phyloP scores from a whole-genome alignment of 2,888 invertebrate species.

The Encarsia formosa region DNA sequence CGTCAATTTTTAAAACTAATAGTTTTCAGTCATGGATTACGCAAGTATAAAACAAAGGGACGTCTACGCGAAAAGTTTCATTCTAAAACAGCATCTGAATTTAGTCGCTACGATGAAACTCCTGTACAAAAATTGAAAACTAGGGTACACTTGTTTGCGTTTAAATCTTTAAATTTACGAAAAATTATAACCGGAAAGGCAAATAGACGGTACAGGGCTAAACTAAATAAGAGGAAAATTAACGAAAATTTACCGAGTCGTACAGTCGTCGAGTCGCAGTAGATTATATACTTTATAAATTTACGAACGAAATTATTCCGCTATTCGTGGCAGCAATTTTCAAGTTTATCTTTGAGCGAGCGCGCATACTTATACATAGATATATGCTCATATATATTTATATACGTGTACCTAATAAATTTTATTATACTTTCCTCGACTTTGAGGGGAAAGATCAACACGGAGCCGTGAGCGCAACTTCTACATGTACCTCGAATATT shows the following conservation, averaged over 20 bases:
- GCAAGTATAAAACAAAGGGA: too few relatives aligned
- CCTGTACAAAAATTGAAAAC: not conserved
- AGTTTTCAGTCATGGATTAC: too few relatives aligned
- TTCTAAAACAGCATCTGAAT: too few relatives aligned
- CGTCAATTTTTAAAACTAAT: too few relatives aligned
- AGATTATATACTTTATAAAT: slow-evolving; percentile 1
- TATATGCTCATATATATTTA: slow-evolving; percentile 3
- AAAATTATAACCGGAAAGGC: not conserved
- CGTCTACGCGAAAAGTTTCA: too few relatives aligned
- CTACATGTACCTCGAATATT: too few relatives aligned
- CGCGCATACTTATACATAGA: slow-evolving; percentile 7
- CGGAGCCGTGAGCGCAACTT: slow-evolving; percentile 5
- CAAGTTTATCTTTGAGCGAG: slow-evolving; percentile 7
- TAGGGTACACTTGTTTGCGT: not conserved
- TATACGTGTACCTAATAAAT: slow-evolving; percentile 12
- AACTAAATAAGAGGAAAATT: not conserved
- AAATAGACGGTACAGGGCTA: not conserved
- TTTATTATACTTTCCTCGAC: slow-evolving; percentile 9
- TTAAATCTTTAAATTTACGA: not conserved
- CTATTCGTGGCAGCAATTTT: slow-evolving; percentile 21
- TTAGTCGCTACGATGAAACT: too few relatives aligned
- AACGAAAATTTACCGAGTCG: slow-evolving; percentile 9
- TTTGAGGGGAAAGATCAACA: slow-evolving; percentile 6
- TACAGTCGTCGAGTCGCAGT: not conserved
- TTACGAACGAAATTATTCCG: slow-evolving; percentile 12